Evolutionary conservation across 2,113 vertebrate genomes (phyloP), one percentile per base, ranked within the genome.

Genomic region (Tinamus guttatus): DNA sequence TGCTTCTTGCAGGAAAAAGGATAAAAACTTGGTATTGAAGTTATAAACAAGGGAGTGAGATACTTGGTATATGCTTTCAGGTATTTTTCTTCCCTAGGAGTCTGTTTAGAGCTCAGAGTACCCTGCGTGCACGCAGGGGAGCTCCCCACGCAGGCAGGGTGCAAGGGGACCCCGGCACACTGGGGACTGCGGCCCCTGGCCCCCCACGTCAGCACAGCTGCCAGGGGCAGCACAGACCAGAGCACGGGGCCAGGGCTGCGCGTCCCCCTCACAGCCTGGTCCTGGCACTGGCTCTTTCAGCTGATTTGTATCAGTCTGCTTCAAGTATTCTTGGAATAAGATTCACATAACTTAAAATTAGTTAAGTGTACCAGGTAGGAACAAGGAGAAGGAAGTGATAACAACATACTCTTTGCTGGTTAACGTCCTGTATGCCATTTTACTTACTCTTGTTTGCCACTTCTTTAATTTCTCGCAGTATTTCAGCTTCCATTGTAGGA

Each of bases 401-500:
- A 20, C 11, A 87, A 17, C 27, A 43, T 38, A 32, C 2, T 60
- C 54, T 58, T 28, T 70, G n/a, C 51, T 78, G 73, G 27, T 1
- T 45, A 13, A 60, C 28, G 34, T 69, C 52, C 30, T 47, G 24
- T 2, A 13, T 12, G 51, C 47, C 4, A 34, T 28, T n/a, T 56
- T 75, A 96, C 99, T 99, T 98, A 99, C 99, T 99, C 94, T 98
- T 98, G 87, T 97, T 97, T 85, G 99, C 99, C 38, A 98, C 98
- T 68, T 98, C 97, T 92, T 98, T 99, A 92, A 99, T 99, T 96
- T 98, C 98, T 77, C 73, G 98, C 82, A 99, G 98, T 58, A 99
- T 98, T 95, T 99, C 99, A 30, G 97, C 98, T 94, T 99, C 99
- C 98, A 99, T 99, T 11, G 96, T 97, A 6, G 98, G 98, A n/a